Percentiles rank a stretch among this genome's conserved stretches.
These are phyloP conservation scores for Gadopsis marmoratus DNA, from an alignment of 2,797 vertebrate species.

Conservation along the genomic window DNA sequence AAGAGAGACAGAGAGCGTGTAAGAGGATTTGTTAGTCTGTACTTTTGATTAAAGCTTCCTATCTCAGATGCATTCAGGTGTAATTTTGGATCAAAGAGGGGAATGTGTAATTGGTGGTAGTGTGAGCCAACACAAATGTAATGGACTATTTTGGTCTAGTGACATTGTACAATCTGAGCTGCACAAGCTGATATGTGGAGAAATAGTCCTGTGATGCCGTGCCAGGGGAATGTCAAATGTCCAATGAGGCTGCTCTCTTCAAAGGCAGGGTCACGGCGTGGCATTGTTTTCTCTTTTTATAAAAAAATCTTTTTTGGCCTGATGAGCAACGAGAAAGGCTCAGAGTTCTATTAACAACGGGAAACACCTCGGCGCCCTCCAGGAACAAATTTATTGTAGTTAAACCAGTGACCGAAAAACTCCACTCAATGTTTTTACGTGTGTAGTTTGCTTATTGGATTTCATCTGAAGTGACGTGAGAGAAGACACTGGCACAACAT, in stretches of 20 bases:
- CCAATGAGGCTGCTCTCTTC: constrained; percentile 39
- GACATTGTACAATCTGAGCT: constrained; percentile 64
- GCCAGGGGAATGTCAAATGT: constrained; percentile 74
- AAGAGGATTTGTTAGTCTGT: constrained; percentile 17
- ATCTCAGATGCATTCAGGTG: constrained; percentile 44
- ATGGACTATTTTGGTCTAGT: constrained; percentile 67
- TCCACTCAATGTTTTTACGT: neutral
- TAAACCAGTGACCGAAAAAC: neutral
- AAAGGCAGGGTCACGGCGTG: constrained; percentile 44
- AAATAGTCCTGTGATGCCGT: constrained; percentile 63
- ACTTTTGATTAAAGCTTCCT: constrained; percentile 51
- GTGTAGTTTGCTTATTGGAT: neutral
- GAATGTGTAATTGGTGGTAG: constrained; percentile 40
- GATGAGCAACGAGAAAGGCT: constrained; percentile 12
- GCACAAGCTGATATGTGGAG: constrained; percentile 61
- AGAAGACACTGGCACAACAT: neutral
- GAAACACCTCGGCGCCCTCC: constrained; percentile 21
- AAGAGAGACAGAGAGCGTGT: neutral
- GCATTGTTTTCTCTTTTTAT: constrained; percentile 39
- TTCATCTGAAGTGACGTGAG: neutral
- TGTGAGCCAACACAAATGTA: constrained; percentile 22
- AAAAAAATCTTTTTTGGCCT: neutral
- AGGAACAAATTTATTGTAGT: constrained; percentile 5
- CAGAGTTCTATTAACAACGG: neutral
- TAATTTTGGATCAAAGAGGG: constrained; percentile 57